Evolutionary conservation across 1,140 invertebrate genomes (phyloP).

Genomic region (Rhopalosiphum maidis): DNA sequence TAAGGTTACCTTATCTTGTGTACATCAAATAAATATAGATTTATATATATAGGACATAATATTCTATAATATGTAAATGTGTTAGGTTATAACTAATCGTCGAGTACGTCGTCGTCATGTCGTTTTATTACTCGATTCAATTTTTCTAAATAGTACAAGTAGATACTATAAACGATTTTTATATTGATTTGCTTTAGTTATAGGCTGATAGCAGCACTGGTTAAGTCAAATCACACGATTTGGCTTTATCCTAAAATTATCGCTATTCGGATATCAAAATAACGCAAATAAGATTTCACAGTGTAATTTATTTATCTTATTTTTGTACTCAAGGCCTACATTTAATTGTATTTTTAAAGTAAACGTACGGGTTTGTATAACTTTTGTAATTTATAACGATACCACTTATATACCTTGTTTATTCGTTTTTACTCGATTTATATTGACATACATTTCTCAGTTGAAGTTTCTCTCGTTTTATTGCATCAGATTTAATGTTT

Average conservation of each 20-base stretch:
- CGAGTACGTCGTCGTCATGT: too few species aligned
- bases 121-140: too few species aligned
- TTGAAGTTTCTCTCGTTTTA: conserved; percentile 10
- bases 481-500: neutral
- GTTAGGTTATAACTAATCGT: too few species aligned
- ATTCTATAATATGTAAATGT: too few species aligned
- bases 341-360: neutral
- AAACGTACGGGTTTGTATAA: neutral
- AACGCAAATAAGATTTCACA: neutral
- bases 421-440: neutral
- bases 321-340: neutral
- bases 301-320: neutral
- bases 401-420: neutral
- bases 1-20: too few species aligned
- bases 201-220: too few species aligned
- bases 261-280: neutral
- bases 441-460: neutral
- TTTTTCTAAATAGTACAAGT: too few species aligned
- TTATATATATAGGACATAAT: too few species aligned
- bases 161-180: too few species aligned
- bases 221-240: neutral
- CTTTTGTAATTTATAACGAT: neutral
- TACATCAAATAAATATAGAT: too few species aligned
- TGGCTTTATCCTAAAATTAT: neutral
- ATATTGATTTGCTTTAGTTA: too few species aligned